These are phyloP conservation scores for Salvator merianae DNA, from an alignment of 2,113 vertebrate genomes.

Conservation along the genomic window DNA sequence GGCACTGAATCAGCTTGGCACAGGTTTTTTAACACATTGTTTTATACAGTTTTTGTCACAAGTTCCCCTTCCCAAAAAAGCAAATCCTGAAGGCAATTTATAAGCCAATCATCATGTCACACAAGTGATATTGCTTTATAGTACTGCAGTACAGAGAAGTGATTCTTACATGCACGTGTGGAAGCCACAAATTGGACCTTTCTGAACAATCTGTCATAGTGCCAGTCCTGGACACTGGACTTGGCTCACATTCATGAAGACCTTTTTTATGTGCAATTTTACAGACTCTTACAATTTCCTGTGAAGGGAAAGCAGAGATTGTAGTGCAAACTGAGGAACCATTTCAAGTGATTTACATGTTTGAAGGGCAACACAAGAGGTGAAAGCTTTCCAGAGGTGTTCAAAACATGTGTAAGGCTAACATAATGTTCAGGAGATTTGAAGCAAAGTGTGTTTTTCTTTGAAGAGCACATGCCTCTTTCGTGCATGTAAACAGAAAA, in stretches of 20 bases:
- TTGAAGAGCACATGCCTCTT: neutral
- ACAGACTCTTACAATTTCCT: neutral
- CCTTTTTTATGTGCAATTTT: neutral
- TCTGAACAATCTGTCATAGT: neutral
- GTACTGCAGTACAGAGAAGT: neutral
- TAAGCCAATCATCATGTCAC: neutral
- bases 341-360: neutral
- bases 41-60: neutral
- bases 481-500: constrained; percentile 12
- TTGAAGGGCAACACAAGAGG: neutral
- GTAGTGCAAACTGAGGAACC: constrained; percentile 2
- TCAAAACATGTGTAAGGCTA: neutral
- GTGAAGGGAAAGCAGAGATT: neutral
- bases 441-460: constrained; percentile 18
- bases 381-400: neutral
- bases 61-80: neutral
- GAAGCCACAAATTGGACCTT: neutral
- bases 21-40: neutral
- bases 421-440: neutral
- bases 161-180: neutral
- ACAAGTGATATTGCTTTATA: neutral
- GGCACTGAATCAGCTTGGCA: neutral
- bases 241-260: neutral
- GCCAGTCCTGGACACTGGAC: neutral
- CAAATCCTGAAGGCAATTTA: neutral